These are phyloP conservation scores for Cryptus armator DNA, from an alignment of 2,888 invertebrate species.

Conservation along the genomic window DNA sequence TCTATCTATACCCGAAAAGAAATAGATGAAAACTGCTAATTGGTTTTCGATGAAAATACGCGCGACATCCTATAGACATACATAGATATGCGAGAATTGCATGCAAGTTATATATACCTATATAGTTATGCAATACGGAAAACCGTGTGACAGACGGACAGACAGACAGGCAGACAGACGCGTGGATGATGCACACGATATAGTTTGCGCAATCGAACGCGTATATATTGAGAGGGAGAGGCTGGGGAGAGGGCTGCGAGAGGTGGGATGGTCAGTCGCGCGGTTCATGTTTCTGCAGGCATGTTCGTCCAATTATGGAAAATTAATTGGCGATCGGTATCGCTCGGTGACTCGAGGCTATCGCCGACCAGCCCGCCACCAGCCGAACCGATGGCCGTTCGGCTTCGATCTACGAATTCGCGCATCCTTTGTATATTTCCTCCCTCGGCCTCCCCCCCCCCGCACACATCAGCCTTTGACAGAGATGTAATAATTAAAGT, in stretches of 20 bases:
- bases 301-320: constrained; percentile 84
- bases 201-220: constrained; percentile 37
- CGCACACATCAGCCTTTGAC: constrained; percentile 82
- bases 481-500: constrained; percentile 84
- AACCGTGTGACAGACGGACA: neutral
- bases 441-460: constrained; percentile 10
- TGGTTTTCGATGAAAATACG: constrained; percentile 74
- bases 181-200: constrained; percentile 26
- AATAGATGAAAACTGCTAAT: constrained; percentile 81
- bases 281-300: constrained; percentile 66
- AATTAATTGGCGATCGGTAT: constrained; percentile 82
- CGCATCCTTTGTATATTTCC: constrained; percentile 53
- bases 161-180: neutral
- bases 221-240: constrained; percentile 39
- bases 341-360: constrained; percentile 62
- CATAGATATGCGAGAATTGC: constrained; percentile 30
- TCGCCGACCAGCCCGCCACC: constrained; percentile 8
- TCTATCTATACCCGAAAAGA: constrained; percentile 68
- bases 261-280: constrained; percentile 61
- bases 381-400: neutral
- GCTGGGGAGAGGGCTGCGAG: constrained; percentile 14
- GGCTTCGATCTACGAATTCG: constrained; percentile 31
- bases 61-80: neutral
- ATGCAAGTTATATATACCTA: neutral
- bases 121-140: neutral